Evolutionary conservation across 2,113 vertebrate genomes (phyloP).

Genomic region (Catharus bicknelli): DNA sequence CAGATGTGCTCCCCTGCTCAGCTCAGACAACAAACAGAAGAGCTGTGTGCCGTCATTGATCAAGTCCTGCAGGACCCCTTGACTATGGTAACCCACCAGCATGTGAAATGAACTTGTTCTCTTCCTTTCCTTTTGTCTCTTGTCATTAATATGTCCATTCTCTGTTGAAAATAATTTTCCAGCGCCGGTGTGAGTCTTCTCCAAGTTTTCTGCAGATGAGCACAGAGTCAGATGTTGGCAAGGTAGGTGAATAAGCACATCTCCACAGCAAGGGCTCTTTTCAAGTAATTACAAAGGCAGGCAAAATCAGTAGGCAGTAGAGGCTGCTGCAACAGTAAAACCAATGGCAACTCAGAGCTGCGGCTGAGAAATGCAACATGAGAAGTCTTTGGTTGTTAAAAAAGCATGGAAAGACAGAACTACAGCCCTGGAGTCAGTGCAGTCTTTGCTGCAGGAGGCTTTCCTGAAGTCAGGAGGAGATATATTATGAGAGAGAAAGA

Average conservation of each 20-base stretch:
- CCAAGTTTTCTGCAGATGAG: slow-evolving; percentile 70
- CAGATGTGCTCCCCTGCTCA: slow-evolving; percentile 91
- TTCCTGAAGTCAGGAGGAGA: neutral
- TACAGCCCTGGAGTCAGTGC: neutral
- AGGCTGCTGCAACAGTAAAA: neutral
- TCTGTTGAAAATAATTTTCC: slow-evolving; percentile 34
- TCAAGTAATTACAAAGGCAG: neutral
- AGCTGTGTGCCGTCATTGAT: slow-evolving; percentile 91
- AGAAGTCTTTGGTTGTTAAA: neutral
- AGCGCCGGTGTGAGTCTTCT: slow-evolving; percentile 70
- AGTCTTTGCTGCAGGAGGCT: neutral
- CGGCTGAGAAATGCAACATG: neutral
- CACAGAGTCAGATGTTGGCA: slow-evolving; percentile 55
- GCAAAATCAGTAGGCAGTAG: neutral
- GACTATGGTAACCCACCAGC: slow-evolving; percentile 76
- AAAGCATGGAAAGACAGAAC: neutral
- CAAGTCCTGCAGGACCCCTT: slow-evolving; percentile 84
- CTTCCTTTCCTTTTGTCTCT: neutral
- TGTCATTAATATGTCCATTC: neutral
- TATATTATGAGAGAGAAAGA: neutral
- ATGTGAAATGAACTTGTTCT: neutral
- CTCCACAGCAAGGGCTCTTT: neutral
- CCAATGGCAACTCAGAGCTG: neutral
- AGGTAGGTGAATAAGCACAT: slow-evolving; percentile 75
- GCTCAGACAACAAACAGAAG: slow-evolving; percentile 89